Evolutionary conservation across 1,140 invertebrate species (phyloP), one percentile per base, ranked within the genome.

Genomic region (Drosophila navojoa): DNA sequence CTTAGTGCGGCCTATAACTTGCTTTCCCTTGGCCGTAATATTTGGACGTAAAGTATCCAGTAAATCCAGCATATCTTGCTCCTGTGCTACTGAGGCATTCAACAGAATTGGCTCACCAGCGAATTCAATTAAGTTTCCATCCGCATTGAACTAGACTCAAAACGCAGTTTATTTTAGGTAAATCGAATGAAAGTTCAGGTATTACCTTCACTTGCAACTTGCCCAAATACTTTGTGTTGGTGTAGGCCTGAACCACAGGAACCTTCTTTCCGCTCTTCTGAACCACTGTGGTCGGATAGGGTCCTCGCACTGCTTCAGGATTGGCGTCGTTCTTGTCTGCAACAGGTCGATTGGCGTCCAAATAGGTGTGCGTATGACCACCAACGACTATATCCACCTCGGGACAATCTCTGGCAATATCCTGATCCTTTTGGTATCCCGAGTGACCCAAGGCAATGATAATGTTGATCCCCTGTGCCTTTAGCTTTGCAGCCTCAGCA

Each of bases 401-500:
- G 15, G 95, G 95, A 4, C 98, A 96, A 77, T 96, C 93, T 60
- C 86, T 91, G 0, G 97, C 97, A 54, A 98, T 96, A 90, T 94
- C 93, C 90, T 95, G 93, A 89, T 99, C 98, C 71, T 94, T 94
- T 1, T 92, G 92, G 77, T 94, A 97, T 0, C 98, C 98, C 0
- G 97, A 97, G 93, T 99, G 98, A 0, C 97, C 97, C 9, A 98
- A 87, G 3, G 96, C 97, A 22, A 99, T 97, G 7, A 98, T 95
- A 59, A 98, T 97, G 19, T 97, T 95, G 0, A 98, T 93, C 13
- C 95, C 96, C 52, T 94, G 59, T 0, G 90, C 86, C 81, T 95
- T 94, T 0, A 98, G 92, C 7, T 80, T 92, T n/a, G 93, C 91
- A 2, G 95, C 95, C 92, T 98, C 97, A 68, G 91, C 90, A 53